These are phyloP conservation scores for Scomber colias DNA, from an alignment of 2,113 vertebrate species.

Conservation along the genomic window DNA sequence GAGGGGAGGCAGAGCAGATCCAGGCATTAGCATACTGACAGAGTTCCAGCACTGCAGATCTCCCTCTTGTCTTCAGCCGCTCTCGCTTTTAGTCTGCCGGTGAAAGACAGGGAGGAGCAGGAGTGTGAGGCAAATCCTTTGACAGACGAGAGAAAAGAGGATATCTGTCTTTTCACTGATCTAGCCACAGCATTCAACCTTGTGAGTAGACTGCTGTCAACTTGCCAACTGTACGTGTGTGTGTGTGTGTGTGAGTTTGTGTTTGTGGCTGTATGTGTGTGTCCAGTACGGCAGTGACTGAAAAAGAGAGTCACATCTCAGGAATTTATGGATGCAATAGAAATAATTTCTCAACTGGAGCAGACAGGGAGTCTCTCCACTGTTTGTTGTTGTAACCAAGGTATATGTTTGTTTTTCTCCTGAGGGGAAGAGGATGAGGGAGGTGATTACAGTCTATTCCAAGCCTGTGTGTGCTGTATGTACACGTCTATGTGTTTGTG, in stretches of 20 bases:
- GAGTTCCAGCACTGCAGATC: conserved; percentile 76
- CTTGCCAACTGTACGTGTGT: conserved; percentile 9
- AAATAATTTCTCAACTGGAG: conserved; percentile 22
- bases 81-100: conserved; percentile 25
- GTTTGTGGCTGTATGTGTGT: background rate
- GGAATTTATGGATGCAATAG: conserved; percentile 41
- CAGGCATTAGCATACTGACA: conserved; percentile 62
- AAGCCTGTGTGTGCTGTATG: conserved; percentile 2
- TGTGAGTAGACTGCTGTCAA: conserved; percentile 64
- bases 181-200: conserved; percentile 8
- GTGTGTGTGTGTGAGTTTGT: conserved; percentile 19
- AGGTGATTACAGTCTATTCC: conserved; percentile 2
- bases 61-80: conserved; percentile 30
- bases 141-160: conserved; percentile 51
- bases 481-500: conserved; percentile 1
- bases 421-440: background rate
- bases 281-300: background rate
- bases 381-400: conserved; percentile 18
- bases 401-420: background rate
- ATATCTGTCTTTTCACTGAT: conserved; percentile 39
- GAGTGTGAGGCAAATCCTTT: conserved; percentile 41
- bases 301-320: conserved; percentile 30
- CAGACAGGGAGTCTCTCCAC: background rate
- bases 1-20: conserved; percentile 56
- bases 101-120: conserved; percentile 47